Percentiles rank a stretch among this genome's conserved stretches.
These are phyloP conservation scores for Drosophila kanapiae DNA, from an alignment of 1,140 invertebrate species.

Conservation along the genomic window DNA sequence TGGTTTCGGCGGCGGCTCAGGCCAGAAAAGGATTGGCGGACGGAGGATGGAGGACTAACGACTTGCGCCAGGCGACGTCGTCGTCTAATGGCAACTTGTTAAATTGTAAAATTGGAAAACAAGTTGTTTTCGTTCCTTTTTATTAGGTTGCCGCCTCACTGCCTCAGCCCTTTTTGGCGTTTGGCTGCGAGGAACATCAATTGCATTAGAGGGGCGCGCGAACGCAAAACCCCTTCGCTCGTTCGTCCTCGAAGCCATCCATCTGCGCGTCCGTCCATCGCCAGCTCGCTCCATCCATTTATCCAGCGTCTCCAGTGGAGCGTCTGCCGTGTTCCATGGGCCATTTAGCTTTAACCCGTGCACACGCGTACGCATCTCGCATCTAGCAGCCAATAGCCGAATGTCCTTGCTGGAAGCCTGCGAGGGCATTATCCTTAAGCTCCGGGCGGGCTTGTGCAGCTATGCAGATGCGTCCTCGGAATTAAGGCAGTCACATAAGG, in stretches of 20 bases:
- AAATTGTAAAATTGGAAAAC: conserved; percentile 85
- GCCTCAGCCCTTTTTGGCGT: conserved; percentile 28
- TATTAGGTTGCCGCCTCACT: conserved; percentile 82
- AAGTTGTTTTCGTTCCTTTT: conserved; percentile 84
- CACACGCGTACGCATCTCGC: conserved; percentile 18
- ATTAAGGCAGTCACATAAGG: background rate
- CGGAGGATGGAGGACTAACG: conserved; percentile 54
- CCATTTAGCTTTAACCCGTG: conserved; percentile 67
- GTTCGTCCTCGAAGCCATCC: conserved; percentile 14
- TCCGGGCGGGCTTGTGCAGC: conserved; percentile 2
- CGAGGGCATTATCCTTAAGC: background rate
- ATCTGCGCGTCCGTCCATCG: conserved; percentile 19
- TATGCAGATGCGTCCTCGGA: conserved; percentile 20
- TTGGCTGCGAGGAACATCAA: conserved; percentile 42
- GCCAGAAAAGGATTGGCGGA: conserved; percentile 65
- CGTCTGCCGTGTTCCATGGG: conserved; percentile 59
- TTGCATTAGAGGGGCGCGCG: conserved; percentile 51
- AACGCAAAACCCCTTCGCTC: background rate
- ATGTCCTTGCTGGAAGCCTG: background rate
- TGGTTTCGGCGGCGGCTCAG: conserved; percentile 36
- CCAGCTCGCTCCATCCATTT: conserved; percentile 22
- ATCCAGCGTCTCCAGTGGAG: conserved; percentile 35
- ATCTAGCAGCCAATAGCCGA: conserved; percentile 9
- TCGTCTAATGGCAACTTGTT: conserved; percentile 83
- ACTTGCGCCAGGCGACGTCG: conserved; percentile 51